Conservation (phyloP, 2,888 invertebrate species). For the Drosophila acutilabella region DNA sequence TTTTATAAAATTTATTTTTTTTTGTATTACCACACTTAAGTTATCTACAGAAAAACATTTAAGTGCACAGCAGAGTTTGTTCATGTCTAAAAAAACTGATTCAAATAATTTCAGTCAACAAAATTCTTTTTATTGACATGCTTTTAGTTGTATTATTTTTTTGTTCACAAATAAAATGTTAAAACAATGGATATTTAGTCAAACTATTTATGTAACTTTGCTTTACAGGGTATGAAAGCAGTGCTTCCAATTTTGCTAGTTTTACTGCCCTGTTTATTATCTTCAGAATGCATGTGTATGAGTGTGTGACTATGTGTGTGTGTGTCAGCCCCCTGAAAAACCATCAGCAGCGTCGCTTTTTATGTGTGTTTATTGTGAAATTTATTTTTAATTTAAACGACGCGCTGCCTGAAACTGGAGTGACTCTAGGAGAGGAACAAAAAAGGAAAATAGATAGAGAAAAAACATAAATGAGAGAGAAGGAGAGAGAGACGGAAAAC, state of each 20-base stretch:
- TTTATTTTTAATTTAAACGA: slow-evolving; percentile 80
- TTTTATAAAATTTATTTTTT: too few species aligned
- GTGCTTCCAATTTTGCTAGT: slow-evolving; percentile 1
- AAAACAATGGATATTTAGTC: too few species aligned
- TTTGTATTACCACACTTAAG: too few species aligned
- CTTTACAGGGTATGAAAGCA: slow-evolving; percentile 15
- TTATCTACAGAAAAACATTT: too few species aligned
- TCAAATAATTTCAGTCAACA: too few species aligned
- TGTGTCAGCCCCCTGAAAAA: slow-evolving; percentile 33
- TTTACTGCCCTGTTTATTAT: slow-evolving; percentile 37
- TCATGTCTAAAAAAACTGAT: too few species aligned
- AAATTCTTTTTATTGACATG: too few species aligned
- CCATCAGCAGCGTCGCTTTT: slow-evolving; percentile 61
- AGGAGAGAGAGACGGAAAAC: slow-evolving; percentile 45
- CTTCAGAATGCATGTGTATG: slow-evolving; percentile 7
- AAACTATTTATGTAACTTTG: too few species aligned
- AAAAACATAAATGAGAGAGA: slow-evolving; percentile 4
- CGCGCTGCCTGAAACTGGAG: slow-evolving; percentile 52
- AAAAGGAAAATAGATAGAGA: background rate
- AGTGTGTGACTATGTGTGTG: slow-evolving; percentile 1
- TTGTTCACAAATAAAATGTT: too few species aligned
- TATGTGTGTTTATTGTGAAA: slow-evolving; percentile 81
- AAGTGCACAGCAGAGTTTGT: too few species aligned
- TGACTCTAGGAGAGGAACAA: slow-evolving; percentile 25
- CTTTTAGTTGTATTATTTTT: too few species aligned